phyloP scores from a whole-genome alignment of 2,113 vertebrate genomes.

The Sylvicapra grimmia region DNA sequence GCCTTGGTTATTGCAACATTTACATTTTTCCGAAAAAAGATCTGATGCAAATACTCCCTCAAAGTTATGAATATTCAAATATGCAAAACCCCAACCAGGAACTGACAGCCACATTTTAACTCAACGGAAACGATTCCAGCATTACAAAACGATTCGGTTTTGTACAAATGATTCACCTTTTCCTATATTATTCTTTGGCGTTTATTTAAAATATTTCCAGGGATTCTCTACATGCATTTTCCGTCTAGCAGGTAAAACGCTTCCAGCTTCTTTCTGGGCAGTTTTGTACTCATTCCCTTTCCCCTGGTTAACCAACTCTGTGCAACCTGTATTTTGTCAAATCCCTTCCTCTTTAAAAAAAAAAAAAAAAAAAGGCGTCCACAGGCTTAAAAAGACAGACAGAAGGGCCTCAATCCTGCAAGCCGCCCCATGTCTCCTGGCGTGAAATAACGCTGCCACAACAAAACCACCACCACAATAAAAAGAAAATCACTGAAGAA shows the following conservation, averaged over 20 bases:
- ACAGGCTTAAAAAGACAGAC: background rate
- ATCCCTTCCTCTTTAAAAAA: background rate
- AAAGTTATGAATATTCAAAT: constrained; percentile 57
- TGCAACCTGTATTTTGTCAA: background rate
- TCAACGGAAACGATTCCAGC: constrained; percentile 36
- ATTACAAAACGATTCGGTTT: constrained; percentile 15
- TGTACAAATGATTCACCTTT: background rate
- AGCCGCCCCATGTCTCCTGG: background rate
- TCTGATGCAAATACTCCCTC: background rate
- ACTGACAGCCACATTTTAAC: constrained; percentile 51
- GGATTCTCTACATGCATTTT: background rate
- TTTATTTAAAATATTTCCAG: constrained; percentile 10
- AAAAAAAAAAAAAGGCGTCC: background rate
- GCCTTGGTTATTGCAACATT: background rate
- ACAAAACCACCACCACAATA: background rate
- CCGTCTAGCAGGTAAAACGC: background rate
- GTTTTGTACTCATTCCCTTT: background rate
- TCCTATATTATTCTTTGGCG: background rate
- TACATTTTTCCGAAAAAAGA: constrained; percentile 29
- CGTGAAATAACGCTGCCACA: background rate
- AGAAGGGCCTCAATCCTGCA: background rate
- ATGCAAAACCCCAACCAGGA: constrained; percentile 32
- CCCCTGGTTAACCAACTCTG: background rate
- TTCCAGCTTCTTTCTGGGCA: background rate
- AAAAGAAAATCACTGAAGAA: background rate